Percentiles rank a stretch among this genome's conserved stretches.
Evolutionary conservation across 2,888 invertebrate genomes (phyloP).

Genomic region (Harpalus rubripes): DNA sequence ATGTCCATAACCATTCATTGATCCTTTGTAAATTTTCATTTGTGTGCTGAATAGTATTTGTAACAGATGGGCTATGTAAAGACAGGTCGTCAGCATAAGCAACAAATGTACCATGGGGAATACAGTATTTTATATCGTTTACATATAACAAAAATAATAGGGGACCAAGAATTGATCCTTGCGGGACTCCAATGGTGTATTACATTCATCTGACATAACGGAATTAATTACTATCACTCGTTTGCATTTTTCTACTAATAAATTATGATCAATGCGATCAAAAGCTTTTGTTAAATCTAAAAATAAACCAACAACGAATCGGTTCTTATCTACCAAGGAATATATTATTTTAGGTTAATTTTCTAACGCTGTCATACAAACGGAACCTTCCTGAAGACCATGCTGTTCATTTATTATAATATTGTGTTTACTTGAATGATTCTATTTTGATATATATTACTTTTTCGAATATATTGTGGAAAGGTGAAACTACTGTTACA

Average conservation of each 20-base stretch:
- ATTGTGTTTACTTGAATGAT: constrained; percentile 28
- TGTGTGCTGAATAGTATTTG: constrained; percentile 1
- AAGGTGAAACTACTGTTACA: constrained; percentile 24
- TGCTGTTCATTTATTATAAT: constrained; percentile 49
- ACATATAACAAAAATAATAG: constrained; percentile 6
- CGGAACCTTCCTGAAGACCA: constrained; percentile 16
- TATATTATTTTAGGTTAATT: too few relatives aligned
- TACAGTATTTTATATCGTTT: constrained; percentile 16
- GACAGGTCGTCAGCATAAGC: constrained; percentile 19
- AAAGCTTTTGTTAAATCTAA: background rate
- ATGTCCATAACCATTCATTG: background rate
- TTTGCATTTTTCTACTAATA: too few relatives aligned
- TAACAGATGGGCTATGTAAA: constrained; percentile 1
- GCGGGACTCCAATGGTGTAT: too few relatives aligned
- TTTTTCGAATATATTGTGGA: constrained; percentile 62
- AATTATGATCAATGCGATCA: too few relatives aligned
- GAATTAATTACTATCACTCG: too few relatives aligned
- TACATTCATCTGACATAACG: too few relatives aligned
- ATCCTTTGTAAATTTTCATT: background rate
- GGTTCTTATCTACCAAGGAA: too few relatives aligned
- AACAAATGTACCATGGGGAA: constrained; percentile 2
- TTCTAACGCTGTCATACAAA: too few relatives aligned
- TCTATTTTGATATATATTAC: constrained; percentile 24
- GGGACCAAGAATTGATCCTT: too few relatives aligned
- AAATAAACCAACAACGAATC: background rate